Percentiles rank a stretch among this genome's conserved stretches.
Evolutionary conservation across 1,140 invertebrate species (phyloP).

Genomic region (Aphelenchoides avenae): DNA sequence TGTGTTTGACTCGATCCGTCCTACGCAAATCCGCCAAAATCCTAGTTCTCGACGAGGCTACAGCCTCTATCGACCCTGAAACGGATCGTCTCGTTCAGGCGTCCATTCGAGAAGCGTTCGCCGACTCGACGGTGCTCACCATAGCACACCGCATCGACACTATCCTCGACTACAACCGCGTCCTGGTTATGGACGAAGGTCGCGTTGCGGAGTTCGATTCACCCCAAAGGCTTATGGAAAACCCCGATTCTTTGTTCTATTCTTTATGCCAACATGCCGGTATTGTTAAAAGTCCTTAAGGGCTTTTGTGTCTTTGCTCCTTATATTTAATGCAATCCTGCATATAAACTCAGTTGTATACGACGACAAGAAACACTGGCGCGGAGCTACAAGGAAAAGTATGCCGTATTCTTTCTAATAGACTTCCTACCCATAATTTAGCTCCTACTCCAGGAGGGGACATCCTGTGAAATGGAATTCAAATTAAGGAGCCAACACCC

Average conservation of each 20-base stretch:
- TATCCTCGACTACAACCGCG: slow-evolving; percentile 69
- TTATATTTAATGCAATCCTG: too few species aligned
- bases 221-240: slow-evolving; percentile 62
- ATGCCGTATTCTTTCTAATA: too few species aligned
- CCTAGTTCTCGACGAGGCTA: slow-evolving; percentile 79
- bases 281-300: too few species aligned
- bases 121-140: slow-evolving; percentile 65
- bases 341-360: too few species aligned
- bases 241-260: slow-evolving; percentile 21
- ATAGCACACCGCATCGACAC: slow-evolving; percentile 78
- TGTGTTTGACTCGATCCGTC: slow-evolving; percentile 72
- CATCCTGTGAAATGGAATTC: too few species aligned
- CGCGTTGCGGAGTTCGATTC: slow-evolving; percentile 63
- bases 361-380: too few species aligned
- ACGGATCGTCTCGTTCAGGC: slow-evolving; percentile 61
- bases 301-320: too few species aligned
- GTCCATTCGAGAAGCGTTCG: too few species aligned
- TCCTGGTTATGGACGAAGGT: slow-evolving; percentile 85
- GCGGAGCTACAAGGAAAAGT: too few species aligned
- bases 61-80: slow-evolving; percentile 74
- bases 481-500: too few species aligned
- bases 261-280: slow-evolving; percentile 23
- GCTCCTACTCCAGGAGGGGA: too few species aligned
- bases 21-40: slow-evolving; percentile 61
- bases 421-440: too few species aligned